A percentile compares a stretch with the other conserved stretches of the same genome.
These are phyloP conservation scores for Callionymus lyra DNA, from an alignment of 2,113 vertebrate species.

Conservation along the genomic window DNA sequence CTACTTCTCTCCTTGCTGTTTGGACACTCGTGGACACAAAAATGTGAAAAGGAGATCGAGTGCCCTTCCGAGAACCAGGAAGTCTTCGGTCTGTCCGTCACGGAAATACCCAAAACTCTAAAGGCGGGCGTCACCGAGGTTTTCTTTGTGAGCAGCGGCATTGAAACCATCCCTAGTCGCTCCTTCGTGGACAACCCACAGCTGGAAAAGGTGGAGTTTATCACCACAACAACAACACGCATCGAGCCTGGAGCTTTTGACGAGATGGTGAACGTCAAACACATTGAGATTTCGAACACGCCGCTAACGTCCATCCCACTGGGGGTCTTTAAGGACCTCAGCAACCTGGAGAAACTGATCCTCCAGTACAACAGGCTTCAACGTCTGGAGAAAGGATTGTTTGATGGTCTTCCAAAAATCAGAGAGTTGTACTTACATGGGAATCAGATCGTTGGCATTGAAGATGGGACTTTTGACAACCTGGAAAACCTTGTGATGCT, in stretches of 20 bases:
- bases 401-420: slow-evolving; percentile 57
- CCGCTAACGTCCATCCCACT: slow-evolving; percentile 41
- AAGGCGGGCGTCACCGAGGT: slow-evolving; percentile 55
- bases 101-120: slow-evolving; percentile 52
- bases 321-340: slow-evolving; percentile 64
- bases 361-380: slow-evolving; percentile 61
- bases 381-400: slow-evolving; percentile 58
- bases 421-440: slow-evolving; percentile 48
- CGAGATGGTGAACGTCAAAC: slow-evolving; percentile 46
- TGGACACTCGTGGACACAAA: slow-evolving; percentile 15
- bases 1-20: slow-evolving; percentile 26
- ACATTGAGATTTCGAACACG: slow-evolving; percentile 60
- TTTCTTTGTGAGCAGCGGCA: slow-evolving; percentile 57
- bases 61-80: slow-evolving; percentile 35
- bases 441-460: slow-evolving; percentile 62
- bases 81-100: slow-evolving; percentile 39
- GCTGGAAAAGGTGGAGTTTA: slow-evolving; percentile 62
- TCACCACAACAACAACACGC: slow-evolving; percentile 41
- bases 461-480: slow-evolving; percentile 67
- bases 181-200: slow-evolving; percentile 61
- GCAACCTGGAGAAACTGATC: slow-evolving; percentile 50
- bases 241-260: slow-evolving; percentile 72
- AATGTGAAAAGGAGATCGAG: slow-evolving; percentile 8
- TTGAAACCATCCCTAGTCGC: slow-evolving; percentile 52
- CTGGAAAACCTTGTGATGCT: slow-evolving; percentile 56